Evolutionary conservation across 2,888 invertebrate species (phyloP).

Genomic region (Gandaritis pyraliata): DNA sequence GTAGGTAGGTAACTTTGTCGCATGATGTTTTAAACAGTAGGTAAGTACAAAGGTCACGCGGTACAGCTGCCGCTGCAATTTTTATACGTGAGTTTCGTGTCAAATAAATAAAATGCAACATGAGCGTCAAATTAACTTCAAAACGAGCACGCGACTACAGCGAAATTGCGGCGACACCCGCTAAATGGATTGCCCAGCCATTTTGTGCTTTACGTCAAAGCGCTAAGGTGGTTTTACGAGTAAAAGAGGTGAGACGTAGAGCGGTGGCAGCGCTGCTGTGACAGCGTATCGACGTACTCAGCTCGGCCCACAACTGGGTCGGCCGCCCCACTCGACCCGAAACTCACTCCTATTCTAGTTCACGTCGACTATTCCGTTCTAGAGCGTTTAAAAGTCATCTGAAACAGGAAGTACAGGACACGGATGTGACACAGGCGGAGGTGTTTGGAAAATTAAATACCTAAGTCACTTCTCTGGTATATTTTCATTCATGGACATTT

Average conservation of each 20-base stretch:
- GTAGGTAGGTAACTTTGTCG: constrained; percentile 10
- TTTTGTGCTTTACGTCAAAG: constrained; percentile 48
- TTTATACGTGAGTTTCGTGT: constrained; percentile 58
- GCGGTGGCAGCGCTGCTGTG: constrained; percentile 50
- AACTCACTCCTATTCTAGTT: constrained; percentile 53
- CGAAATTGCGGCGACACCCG: constrained; percentile 44
- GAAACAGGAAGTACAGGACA: constrained; percentile 45
- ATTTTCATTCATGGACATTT: background rate
- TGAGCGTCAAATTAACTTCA: constrained; percentile 63
- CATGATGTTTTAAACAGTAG: constrained; percentile 39
- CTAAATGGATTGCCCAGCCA: constrained; percentile 44
- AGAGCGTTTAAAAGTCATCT: constrained; percentile 49
- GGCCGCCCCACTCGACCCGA: constrained; percentile 69
- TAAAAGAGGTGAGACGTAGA: constrained; percentile 45
- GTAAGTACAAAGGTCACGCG: constrained; percentile 49
- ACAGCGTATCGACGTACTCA: constrained; percentile 64
- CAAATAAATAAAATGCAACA: constrained; percentile 63
- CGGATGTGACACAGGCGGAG: constrained; percentile 33
- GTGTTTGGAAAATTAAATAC: constrained; percentile 37
- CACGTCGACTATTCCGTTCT: constrained; percentile 52
- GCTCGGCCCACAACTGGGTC: constrained; percentile 66
- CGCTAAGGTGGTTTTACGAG: constrained; percentile 46
- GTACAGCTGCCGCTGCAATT: constrained; percentile 54
- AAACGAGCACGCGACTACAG: constrained; percentile 56
- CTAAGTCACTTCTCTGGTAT: constrained; percentile 13